Percentiles rank a stretch among this genome's conserved stretches.
These are phyloP conservation scores for Drosophila melanosoma DNA, from an alignment of 2,888 invertebrate genomes.

Conservation along the genomic window DNA sequence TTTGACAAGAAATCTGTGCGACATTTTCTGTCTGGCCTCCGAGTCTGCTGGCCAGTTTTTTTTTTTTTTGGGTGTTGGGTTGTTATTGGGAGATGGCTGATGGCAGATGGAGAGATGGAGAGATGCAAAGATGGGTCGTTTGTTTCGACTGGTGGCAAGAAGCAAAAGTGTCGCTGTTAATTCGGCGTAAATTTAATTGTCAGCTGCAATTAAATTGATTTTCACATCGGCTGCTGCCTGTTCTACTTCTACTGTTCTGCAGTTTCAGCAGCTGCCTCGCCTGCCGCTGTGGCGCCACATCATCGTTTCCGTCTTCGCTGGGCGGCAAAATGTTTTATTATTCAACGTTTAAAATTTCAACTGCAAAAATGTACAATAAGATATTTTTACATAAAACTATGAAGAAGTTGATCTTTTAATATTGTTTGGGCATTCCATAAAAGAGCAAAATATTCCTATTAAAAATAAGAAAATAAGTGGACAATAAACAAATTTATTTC, in stretches of 20 bases:
- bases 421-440: neutral
- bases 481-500: neutral
- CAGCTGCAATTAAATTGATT: constrained; percentile 80
- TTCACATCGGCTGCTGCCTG: constrained; percentile 55
- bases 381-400: neutral
- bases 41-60: constrained; percentile 12
- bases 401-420: neutral
- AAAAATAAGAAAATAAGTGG: neutral
- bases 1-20: constrained; percentile 79
- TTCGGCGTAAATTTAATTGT: constrained; percentile 81
- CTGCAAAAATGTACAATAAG: too few relatives aligned
- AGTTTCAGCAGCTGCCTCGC: constrained; percentile 2
- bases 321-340: neutral
- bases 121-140: constrained; percentile 4
- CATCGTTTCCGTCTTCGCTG: constrained; percentile 24
- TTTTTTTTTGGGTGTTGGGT: neutral
- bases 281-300: constrained; percentile 59
- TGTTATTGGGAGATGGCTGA: neutral
- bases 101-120: neutral
- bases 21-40: constrained; percentile 69
- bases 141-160: constrained; percentile 31
- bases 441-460: neutral
- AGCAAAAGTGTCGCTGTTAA: constrained; percentile 73
- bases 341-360: neutral
- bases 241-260: constrained; percentile 8